Percentiles rank a stretch among this genome's conserved stretches.
These are phyloP conservation scores for Eilema depressum DNA, from an alignment of 2,888 invertebrate species.

Conservation along the genomic window DNA sequence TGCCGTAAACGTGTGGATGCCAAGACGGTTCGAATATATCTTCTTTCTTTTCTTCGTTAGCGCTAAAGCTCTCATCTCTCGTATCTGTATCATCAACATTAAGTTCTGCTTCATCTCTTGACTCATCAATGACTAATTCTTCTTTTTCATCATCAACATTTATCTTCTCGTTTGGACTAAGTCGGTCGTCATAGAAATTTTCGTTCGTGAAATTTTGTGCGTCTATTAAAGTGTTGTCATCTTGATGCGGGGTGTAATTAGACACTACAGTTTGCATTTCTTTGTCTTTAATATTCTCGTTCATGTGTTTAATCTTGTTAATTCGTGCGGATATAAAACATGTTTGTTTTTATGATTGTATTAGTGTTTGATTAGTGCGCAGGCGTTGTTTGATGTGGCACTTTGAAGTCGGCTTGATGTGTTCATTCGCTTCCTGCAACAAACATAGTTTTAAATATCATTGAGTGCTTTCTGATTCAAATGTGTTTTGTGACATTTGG, in stretches of 20 bases:
- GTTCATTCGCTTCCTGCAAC: constrained; percentile 78
- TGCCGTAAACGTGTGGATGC: constrained; percentile 96
- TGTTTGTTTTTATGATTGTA: constrained; percentile 85
- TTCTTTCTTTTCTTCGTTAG: constrained; percentile 55
- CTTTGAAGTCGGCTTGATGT: constrained; percentile 70
- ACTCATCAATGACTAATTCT: constrained; percentile 66
- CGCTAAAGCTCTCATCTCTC: constrained; percentile 45
- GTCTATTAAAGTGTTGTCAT: constrained; percentile 56
- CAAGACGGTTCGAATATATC: constrained; percentile 86
- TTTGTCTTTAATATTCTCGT: constrained; percentile 65
- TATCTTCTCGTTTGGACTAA: constrained; percentile 71
- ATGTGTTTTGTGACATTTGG: constrained; percentile 38
- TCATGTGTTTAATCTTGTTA: constrained; percentile 73
- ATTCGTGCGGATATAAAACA: constrained; percentile 73
- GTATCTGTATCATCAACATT: constrained; percentile 43
- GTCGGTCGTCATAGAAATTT: constrained; percentile 63
- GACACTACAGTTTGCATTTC: constrained; percentile 81
- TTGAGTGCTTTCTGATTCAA: constrained; percentile 64
- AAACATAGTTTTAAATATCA: constrained; percentile 71
- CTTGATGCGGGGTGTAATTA: constrained; percentile 65
- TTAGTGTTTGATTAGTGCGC: constrained; percentile 74
- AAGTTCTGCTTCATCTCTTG: constrained; percentile 54
- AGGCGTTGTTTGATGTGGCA: constrained; percentile 70
- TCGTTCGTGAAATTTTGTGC: constrained; percentile 50
- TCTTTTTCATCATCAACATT: constrained; percentile 73